Conservation (phyloP, 2,797 vertebrate genomes). For the Premnoplex brunnescens region DNA sequence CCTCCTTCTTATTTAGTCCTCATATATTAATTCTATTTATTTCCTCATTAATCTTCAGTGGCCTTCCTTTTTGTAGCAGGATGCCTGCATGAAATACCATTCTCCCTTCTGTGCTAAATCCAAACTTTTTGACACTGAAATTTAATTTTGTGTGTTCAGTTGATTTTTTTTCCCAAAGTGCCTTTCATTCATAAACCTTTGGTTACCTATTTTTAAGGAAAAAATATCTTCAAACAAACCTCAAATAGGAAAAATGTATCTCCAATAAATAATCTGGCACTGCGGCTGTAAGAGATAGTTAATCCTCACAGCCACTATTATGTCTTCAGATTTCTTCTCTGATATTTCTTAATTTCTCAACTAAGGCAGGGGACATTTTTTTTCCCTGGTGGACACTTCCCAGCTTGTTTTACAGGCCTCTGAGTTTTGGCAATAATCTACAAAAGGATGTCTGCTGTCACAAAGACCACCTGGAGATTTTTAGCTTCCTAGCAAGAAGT, state of each 20-base stretch:
- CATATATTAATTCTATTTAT: not conserved
- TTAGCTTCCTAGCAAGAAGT: not conserved
- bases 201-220: not conserved
- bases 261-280: not conserved
- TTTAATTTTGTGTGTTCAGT: not conserved
- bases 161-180: not conserved
- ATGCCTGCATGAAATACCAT: not conserved
- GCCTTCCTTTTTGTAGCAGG: not conserved
- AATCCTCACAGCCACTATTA: not conserved
- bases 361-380: not conserved
- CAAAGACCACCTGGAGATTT: not conserved
- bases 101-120: not conserved
- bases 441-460: not conserved
- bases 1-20: not conserved
- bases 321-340: constrained; percentile 1
- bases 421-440: not conserved
- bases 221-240: not conserved
- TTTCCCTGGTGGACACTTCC: not conserved
- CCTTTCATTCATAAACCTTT: not conserved
- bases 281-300: not conserved
- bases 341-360: constrained; percentile 14
- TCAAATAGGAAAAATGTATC: not conserved
- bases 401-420: not conserved
- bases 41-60: not conserved
- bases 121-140: not conserved